Base-by-base conservation (phyloP, 2,797 vertebrate genomes). In the Sebastes aleutianus region DNA sequence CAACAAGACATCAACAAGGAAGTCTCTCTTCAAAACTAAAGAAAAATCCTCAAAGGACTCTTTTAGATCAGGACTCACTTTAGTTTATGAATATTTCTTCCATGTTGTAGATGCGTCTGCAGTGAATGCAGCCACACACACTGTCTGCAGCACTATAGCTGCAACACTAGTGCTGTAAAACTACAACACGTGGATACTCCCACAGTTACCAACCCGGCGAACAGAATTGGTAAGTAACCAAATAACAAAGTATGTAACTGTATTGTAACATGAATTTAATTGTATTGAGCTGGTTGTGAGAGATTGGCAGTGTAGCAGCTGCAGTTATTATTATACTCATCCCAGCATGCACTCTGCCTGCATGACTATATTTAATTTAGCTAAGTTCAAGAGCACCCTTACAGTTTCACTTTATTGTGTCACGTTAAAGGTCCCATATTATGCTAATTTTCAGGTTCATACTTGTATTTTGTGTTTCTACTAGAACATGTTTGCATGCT, bases 181-280 rank as follows among this genome's bases (percentile, higher is more conserved):
- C 59, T 36, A 53, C 75, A 87, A 80, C 91, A 90, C 87, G 90
- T 91, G 88, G 83, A 62, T 62, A 54, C 4, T 14, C 5, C 11
- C 31, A 32, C 43, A 1, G 22, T 9, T 6, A 47, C 16, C 2
- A 62, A 32, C 68, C 34, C 34, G 24, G 36, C 32, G 47, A 5
- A 9, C 54, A 20, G 0, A 29, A 7, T 2, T 13, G 5, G 75
- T 85, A 62, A 83, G 83, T 84, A 77, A 8, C 4, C 3, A 26
- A 56, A 57, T 20, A 1, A 43, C 39, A 43, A 12, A 18, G 4
- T 4, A 2, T 56, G 1, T 11, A 9, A 9, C 3, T 32, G 10
- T 20, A 47, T 5, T 8, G 3, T 5, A 9, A 36, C 16, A 2
- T 16, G 8, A 7, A 18, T 53, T 53, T n/a, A 53, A n/a, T n/a